A percentile compares a stretch with the other conserved stretches of the same genome.
These are phyloP conservation scores for Patella depressa DNA, from an alignment of 2,888 invertebrate species.

Conservation along the genomic window DNA sequence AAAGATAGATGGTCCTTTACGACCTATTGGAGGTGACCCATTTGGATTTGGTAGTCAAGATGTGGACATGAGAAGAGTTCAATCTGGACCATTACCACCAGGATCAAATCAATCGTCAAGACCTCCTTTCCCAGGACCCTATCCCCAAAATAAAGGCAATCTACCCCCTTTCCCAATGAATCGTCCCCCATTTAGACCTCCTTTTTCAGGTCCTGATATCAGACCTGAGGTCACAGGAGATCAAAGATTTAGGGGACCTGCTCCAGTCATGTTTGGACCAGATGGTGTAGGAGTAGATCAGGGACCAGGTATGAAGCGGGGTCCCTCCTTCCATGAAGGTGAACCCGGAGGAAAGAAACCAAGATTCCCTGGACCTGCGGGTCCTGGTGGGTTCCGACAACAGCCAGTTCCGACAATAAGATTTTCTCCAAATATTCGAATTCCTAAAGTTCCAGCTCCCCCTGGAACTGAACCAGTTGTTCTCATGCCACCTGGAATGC, in stretches of 20 bases:
- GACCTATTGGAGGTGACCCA: not conserved
- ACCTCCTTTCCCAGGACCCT: not conserved
- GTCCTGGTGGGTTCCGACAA: not conserved
- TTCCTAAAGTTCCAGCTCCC: not conserved
- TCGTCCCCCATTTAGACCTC: not conserved
- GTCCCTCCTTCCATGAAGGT: not conserved
- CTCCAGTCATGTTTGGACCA: not conserved
- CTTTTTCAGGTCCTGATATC: not conserved
- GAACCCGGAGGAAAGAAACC: not conserved
- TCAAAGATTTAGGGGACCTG: not conserved
- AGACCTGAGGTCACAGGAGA: not conserved
- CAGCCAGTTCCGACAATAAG: not conserved
- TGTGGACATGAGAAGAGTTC: not conserved
- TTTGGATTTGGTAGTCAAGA: slow-evolving; percentile 1
- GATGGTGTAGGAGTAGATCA: not conserved
- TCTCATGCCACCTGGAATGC: slow-evolving; percentile 1
- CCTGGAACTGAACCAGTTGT: not conserved
- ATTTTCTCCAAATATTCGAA: too few species aligned
- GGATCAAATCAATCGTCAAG: not conserved
- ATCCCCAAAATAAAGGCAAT: not conserved
- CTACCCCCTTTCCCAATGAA: not conserved
- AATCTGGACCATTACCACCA: not conserved
- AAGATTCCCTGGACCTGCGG: not conserved
- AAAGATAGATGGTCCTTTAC: not conserved
- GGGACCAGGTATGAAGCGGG: not conserved